Evolutionary conservation across 2,888 invertebrate genomes (phyloP), one percentile per base, ranked within the genome.

Genomic region (Drosophila fulvimacula): DNA sequence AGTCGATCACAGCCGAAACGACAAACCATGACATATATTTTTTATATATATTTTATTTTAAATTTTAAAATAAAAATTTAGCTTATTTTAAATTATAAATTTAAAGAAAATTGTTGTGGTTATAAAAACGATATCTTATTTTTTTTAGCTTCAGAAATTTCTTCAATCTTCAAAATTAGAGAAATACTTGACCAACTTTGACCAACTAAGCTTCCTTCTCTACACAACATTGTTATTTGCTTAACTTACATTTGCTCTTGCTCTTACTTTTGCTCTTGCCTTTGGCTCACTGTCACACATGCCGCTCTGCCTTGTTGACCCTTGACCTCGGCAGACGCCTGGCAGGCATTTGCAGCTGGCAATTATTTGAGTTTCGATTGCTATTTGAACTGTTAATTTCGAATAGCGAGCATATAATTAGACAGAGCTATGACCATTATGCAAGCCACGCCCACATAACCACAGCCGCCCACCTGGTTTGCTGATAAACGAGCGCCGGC

Each of bases 371-470:
- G 63, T 65, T 51, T 59, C 65, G 30, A 49, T 48, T 53, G 75
- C 44, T 69, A 62, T 65, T 79, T 74, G 74, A 79, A 57, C 79
- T 62, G 79, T 39, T 78, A 65, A 79, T 76, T 79, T 73, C 58
- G 30, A 51, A 68, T 53, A 56, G 39, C 64, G 17, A 52, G 51
- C 61, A 69, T 73, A 73, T 76, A 76, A 76, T 76, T 76, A 78
- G 79, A 30, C 51, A 32, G 44, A 42, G 72, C 65, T 32, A 34
- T 34, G 46, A 34, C 30, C 42, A 34, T 36, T 58, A 44, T 21
- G 17, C 39, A 10, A n/a, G 17, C 63, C 11, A 9, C 11, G 39
- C 32, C 55, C 34, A 21, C 49, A 15, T 13, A 38, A 9, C 53
- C 53, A 5, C 41, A 41, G 2, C 32, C 30, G 0, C 19, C 36